Base-by-base conservation (phyloP, 2,113 vertebrate species). In the Dermatemys mawii region DNA sequence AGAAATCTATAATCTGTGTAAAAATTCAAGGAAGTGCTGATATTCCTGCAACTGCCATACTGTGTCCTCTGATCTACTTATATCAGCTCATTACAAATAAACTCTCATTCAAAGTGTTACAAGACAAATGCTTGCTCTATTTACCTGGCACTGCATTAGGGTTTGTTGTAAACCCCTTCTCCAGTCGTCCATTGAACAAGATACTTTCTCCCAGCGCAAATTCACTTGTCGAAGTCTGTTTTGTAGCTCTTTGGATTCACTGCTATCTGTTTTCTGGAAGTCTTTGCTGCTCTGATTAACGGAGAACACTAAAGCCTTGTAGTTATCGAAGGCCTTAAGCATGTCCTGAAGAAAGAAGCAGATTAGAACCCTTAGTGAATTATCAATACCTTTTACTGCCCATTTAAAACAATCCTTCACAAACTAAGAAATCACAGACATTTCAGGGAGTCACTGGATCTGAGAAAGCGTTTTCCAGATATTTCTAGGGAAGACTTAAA, bases 121-220 rank as follows among this genome's bases (percentile, higher is more conserved):
- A 44, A 50, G 53, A 78, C 22, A 24, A 84, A 85, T 16, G 44
- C 55, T 84, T 50, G 48, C 0, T 9, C 46, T 87, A 78, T 1
- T 49, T 54, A 99, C 99, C 99, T 99, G 99, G 96, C 99, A 99
- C 93, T 98, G 96, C 97, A 99, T 96, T 1, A 99, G 98, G 0
- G 98, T 98, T 22, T 87, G 70, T 13, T 98, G 98, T 38, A 99
- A 97, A 78, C 95, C 90, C 55, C 93, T 97, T 96, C 98, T 98
- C 99, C 99, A 99, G 96, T 57, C 95, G 93, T 99, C 98, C 95
- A 99, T 87, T 0, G 95, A 90, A 1, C 92, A 90, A 93, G 97
- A 98, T 75, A 97, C 98, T 41, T 97, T 95, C 13, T 98, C 98
- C 99, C 99, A 99, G 73, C 95, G 98, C 83, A 98, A 95, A 92